Percentiles rank a stretch among this genome's conserved stretches.
These are phyloP conservation scores for Drosophila anomelani DNA, from an alignment of 2,888 invertebrate species.

Conservation along the genomic window DNA sequence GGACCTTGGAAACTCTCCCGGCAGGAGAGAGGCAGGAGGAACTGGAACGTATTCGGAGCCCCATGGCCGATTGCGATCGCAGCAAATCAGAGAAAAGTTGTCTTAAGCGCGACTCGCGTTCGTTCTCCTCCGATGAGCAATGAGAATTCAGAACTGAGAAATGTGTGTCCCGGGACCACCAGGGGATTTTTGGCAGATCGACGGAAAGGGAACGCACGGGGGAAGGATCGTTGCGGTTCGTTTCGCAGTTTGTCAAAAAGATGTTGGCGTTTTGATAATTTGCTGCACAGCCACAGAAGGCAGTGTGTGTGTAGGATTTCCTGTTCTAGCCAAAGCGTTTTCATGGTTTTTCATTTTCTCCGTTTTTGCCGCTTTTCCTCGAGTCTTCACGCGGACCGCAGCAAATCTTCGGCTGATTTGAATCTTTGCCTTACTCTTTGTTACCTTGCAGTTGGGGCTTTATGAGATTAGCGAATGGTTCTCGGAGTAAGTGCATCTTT, in stretches of 20 bases:
- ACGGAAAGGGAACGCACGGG: conserved; percentile 9
- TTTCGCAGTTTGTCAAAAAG: conserved; percentile 77
- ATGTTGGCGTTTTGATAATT: conserved; percentile 81
- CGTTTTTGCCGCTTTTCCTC: conserved; percentile 19
- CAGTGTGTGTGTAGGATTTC: conserved; percentile 71
- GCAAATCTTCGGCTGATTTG: conserved; percentile 70
- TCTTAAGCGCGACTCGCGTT: conserved; percentile 60
- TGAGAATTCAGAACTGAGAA: conserved; percentile 55
- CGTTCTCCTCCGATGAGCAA: conserved; percentile 48
- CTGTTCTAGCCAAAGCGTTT: conserved; percentile 63
- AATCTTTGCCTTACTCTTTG: conserved; percentile 78
- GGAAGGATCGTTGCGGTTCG: conserved; percentile 9
- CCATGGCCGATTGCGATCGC: conserved; percentile 74
- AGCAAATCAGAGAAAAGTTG: conserved; percentile 68
- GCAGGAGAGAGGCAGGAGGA: conserved; percentile 21
- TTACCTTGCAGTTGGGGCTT: conserved; percentile 68
- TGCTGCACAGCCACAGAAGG: conserved; percentile 56
- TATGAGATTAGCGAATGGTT: conserved; percentile 39
- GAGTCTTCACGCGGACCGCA: conserved; percentile 43
- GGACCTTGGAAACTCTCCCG: conserved; percentile 41
- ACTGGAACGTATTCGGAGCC: conserved; percentile 45
- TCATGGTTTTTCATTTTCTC: conserved; percentile 38
- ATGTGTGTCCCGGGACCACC: conserved; percentile 65
- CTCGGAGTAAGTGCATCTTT: conserved; percentile 39
- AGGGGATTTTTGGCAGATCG: conserved; percentile 44